These are phyloP conservation scores for Drosophila nr. medialis DNA, from an alignment of 2,888 invertebrate genomes.

Conservation along the genomic window DNA sequence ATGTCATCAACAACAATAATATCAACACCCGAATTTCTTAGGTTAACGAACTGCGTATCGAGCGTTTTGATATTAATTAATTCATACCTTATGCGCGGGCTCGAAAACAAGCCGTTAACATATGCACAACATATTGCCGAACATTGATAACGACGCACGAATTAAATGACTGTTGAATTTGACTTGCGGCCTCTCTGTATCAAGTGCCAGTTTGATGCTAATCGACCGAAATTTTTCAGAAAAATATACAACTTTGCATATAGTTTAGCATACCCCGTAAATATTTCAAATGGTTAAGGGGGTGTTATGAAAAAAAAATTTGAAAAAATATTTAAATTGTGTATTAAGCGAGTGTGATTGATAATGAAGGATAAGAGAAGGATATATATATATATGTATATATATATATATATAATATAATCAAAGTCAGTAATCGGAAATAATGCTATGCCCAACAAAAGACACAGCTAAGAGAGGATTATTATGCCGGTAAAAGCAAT, in stretches of 20 bases:
- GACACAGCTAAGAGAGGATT: not conserved
- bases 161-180: slow-evolving; percentile 50
- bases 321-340: not conserved
- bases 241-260: slow-evolving; percentile 49
- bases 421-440: not conserved
- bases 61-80: slow-evolving; percentile 60
- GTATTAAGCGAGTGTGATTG: not conserved
- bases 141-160: slow-evolving; percentile 70
- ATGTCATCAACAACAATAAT: slow-evolving; percentile 33
- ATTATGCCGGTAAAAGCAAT: not conserved
- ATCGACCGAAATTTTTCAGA: slow-evolving; percentile 69
- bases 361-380: not conserved
- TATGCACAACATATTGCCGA: slow-evolving; percentile 62
- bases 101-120: slow-evolving; percentile 55
- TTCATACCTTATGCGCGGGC: slow-evolving; percentile 57
- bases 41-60: slow-evolving; percentile 70
- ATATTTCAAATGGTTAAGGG: not conserved
- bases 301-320: not conserved
- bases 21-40: slow-evolving; percentile 18
- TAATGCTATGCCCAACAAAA: too few species aligned
- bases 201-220: slow-evolving; percentile 66
- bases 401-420: too few species aligned
- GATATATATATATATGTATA: too few species aligned
- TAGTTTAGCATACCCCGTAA: slow-evolving; percentile 3
- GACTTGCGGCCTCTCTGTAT: slow-evolving; percentile 16